Evolutionary conservation across 2,888 invertebrate species (phyloP), one percentile per base, ranked within the genome.

Genomic region (Callimorpha dominula): DNA sequence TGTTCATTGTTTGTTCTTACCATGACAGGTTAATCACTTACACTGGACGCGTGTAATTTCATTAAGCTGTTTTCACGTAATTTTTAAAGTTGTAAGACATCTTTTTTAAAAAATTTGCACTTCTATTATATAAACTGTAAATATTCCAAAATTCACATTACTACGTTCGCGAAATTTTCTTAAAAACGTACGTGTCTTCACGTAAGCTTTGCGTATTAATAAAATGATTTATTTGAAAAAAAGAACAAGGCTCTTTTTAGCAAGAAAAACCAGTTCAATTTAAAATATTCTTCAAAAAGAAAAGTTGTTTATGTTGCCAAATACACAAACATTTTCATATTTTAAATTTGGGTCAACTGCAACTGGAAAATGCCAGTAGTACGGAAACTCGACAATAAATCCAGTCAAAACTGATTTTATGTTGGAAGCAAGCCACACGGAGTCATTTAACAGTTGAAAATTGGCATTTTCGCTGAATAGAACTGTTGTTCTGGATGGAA

Each of bases 371-470:
- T 62, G 60, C 40, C 62, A 62, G 31, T 43, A 52, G n/a, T n/a
- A 54, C 54, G 54, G 63, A 72, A 80, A 78, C 40, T 46, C 17
- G 8, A n/a, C 66, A 66, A 54, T 81, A 80, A 80, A 80, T 76
- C 63, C 50, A 40, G 49, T 49, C 68, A 54, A 64, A 78, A 73
- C 64, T 63, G 68, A 69, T 76, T 72, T 65, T 43, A 71, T 71
- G 72, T 80, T 81, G 80, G 80, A 79, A 73, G 57, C 62, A 5
- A 71, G 80, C 80, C 80, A 81, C 63, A 70, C 54, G 15, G 31
- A 46, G 31, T 54, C 54, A 65, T 65, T 42, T 70, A 65, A 46
- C 46, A 60, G 57, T 60, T 60, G 15, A 43, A 46, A 46, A 65
- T 57, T 65, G 65, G 20, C 60, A 17, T 70, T 50, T 57, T 60